These are phyloP conservation scores for Drosophila quadrilineata DNA, from an alignment of 1,140 invertebrate species.

Conservation along the genomic window DNA sequence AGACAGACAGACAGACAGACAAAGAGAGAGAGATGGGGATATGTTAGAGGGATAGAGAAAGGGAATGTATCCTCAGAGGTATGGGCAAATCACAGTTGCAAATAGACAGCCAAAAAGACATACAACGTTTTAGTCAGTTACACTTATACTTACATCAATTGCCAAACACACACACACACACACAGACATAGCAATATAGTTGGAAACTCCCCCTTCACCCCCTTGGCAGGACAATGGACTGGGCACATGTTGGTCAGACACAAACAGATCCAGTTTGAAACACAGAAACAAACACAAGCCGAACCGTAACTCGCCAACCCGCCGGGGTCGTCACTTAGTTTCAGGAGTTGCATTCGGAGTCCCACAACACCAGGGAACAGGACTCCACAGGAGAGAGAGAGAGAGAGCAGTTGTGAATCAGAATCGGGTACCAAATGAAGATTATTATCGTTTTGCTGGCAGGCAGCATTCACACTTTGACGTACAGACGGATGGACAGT, in stretches of 20 bases:
- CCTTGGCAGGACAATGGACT: slow-evolving; percentile 58
- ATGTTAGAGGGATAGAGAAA: not conserved
- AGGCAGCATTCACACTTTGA: slow-evolving; percentile 43
- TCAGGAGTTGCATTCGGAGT: not conserved
- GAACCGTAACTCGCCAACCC: not conserved
- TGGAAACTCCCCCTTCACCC: not conserved
- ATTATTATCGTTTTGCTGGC: slow-evolving; percentile 68
- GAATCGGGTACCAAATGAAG: slow-evolving; percentile 40
- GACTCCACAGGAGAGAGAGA: not conserved
- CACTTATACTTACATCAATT: slow-evolving; percentile 68
- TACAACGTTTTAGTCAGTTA: slow-evolving; percentile 62
- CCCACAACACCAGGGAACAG: no score
- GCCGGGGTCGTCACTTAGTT: not conserved
- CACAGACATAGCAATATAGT: slow-evolving; percentile 3
- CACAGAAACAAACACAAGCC: slow-evolving; percentile 27
- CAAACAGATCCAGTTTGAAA: slow-evolving; percentile 48
- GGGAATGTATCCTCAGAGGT: not conserved
- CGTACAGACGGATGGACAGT: slow-evolving; percentile 19
- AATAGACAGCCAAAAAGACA: slow-evolving; percentile 74
- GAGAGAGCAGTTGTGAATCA: not conserved
- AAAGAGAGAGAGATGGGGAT: not conserved
- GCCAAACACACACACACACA: slow-evolving; percentile 38
- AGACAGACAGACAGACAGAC: not conserved
- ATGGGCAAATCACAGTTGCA: slow-evolving; percentile 63
- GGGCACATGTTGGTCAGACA: slow-evolving; percentile 62